phyloP scores from a whole-genome alignment of 2,888 invertebrate species.

The Drosophila crucigera region DNA sequence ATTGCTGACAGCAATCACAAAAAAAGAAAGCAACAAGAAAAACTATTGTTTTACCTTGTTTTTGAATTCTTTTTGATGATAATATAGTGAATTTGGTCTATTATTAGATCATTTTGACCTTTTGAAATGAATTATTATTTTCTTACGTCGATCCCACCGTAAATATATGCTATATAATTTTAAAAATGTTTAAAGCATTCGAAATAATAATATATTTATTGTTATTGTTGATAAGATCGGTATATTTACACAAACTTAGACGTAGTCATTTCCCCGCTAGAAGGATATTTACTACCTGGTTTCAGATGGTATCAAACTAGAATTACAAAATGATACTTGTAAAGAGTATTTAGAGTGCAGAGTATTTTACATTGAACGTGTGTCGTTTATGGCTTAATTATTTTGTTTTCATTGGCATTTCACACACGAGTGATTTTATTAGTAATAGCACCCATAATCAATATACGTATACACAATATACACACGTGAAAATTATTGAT shows the following conservation, averaged over 20 bases:
- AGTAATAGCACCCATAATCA: constrained; percentile 48
- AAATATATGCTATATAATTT: neutral
- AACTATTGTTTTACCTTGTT: neutral
- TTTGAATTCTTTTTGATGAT: neutral
- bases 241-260: too few relatives aligned
- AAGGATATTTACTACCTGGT: too few relatives aligned
- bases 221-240: too few relatives aligned
- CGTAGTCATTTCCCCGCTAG: neutral
- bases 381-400: constrained; percentile 32
- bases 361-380: constrained; percentile 18
- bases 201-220: too few relatives aligned
- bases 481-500: constrained; percentile 33
- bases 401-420: constrained; percentile 52
- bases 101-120: neutral
- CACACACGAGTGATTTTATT: constrained; percentile 70
- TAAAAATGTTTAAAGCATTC: neutral
- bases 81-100: neutral
- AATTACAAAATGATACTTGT: neutral
- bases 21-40: neutral
- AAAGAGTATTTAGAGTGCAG: neutral
- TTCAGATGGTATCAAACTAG: neutral
- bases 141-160: neutral
- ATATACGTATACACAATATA: constrained; percentile 19
- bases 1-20: constrained; percentile 21
- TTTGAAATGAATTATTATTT: neutral